Evolutionary conservation across 2,797 vertebrate species (phyloP).

Genomic region (Sternarchorhynchus goeldii): DNA sequence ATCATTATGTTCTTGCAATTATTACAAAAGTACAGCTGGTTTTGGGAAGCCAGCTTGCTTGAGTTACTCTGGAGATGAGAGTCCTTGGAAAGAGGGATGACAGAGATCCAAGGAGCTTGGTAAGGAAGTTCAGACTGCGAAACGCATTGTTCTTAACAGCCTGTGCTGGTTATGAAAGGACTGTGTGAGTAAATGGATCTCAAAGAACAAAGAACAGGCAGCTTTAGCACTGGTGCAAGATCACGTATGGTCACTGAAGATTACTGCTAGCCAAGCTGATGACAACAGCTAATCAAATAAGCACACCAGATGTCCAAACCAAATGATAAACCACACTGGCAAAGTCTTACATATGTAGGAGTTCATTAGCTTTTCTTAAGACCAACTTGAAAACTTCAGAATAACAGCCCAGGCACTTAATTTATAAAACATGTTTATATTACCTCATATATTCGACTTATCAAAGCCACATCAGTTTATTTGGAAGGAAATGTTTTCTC

Average conservation of each 20-base stretch:
- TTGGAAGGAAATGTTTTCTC: no score
- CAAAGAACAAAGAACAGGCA: not conserved
- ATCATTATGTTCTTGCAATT: slow-evolving; percentile 2
- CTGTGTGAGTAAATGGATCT: not conserved
- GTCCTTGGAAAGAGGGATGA: not conserved
- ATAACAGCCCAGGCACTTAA: not conserved
- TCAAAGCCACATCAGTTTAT: no score
- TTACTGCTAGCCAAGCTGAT: not conserved
- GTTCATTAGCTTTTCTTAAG: not conserved
- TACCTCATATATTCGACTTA: no score
- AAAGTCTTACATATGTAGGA: not conserved
- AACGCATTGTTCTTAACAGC: slow-evolving; percentile 11
- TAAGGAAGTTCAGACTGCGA: slow-evolving; percentile 22
- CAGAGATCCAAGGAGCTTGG: not conserved
- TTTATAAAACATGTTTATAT: no score
- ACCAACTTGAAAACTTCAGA: not conserved
- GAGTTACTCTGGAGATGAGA: slow-evolving; percentile 7
- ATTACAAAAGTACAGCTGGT: slow-evolving; percentile 15
- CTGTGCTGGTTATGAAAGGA: slow-evolving; percentile 8
- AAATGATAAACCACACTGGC: slow-evolving; percentile 1
- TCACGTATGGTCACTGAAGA: no score
- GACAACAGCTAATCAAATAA: not conserved
- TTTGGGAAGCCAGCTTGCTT: slow-evolving; percentile 20
- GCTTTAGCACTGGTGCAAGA: not conserved
- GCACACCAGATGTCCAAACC: not conserved